Evolutionary conservation across 2,888 invertebrate genomes (phyloP).

Genomic region (Eristalinus aeneus): DNA sequence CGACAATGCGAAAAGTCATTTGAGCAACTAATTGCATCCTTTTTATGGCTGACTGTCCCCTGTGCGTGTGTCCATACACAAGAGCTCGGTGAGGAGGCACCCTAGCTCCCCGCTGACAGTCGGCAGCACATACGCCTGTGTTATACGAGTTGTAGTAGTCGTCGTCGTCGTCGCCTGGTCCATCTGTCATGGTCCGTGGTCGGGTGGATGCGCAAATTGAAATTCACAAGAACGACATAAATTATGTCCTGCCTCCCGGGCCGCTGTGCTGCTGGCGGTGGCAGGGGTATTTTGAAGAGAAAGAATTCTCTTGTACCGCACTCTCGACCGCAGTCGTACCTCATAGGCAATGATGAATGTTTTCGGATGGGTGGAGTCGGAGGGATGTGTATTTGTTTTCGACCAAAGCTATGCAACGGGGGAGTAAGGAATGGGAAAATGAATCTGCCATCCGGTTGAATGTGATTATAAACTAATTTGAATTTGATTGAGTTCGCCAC

Average conservation of each 20-base stretch:
- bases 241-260: conserved; percentile 16
- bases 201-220: conserved; percentile 29
- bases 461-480: conserved; percentile 23
- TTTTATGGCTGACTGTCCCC: conserved; percentile 14
- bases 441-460: not conserved
- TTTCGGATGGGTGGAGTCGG: not conserved
- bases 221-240: conserved; percentile 30
- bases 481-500: conserved; percentile 20
- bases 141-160: no score
- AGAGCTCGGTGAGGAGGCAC: not conserved
- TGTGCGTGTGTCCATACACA: not conserved
- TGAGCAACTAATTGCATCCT: conserved; percentile 51
- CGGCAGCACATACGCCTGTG: not conserved
- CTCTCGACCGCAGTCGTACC: not conserved
- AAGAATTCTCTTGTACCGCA: conserved; percentile 3
- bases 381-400: no score
- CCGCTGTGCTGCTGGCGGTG: not conserved
- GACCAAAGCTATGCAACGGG: not conserved
- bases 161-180: not conserved
- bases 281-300: not conserved
- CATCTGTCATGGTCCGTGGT: conserved; percentile 8
- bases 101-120: not conserved
- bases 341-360: conserved; percentile 1
- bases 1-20: conserved; percentile 50
- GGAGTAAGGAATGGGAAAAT: not conserved